phyloP scores from a whole-genome alignment of 1,140 invertebrate species.

The Drosophila carrolli region DNA sequence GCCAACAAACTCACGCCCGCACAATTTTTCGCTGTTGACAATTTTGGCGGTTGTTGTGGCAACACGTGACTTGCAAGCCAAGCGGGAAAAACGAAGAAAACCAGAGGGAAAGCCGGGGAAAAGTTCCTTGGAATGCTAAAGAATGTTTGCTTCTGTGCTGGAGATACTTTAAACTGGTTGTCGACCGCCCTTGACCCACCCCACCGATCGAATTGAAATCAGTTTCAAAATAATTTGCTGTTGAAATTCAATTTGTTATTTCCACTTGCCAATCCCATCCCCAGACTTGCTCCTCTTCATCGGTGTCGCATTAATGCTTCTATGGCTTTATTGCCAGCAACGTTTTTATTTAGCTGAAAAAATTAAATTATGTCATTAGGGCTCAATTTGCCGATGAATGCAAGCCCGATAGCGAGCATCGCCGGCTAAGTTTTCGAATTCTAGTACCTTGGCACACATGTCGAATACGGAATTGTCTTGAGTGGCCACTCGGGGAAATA shows the following conservation, averaged over 20 bases:
- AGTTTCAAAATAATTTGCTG: conserved; percentile 81
- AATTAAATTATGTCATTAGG: conserved; percentile 78
- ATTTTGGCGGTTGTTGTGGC: conserved; percentile 83
- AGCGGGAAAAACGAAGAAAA: conserved; percentile 35
- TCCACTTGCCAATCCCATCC: conserved; percentile 61
- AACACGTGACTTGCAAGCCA: conserved; percentile 82
- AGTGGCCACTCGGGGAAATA: conserved; percentile 41
- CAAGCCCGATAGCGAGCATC: neutral
- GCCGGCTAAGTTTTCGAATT: conserved; percentile 23
- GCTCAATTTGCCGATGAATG: conserved; percentile 62
- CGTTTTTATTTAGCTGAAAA: conserved; percentile 68
- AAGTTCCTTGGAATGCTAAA: conserved; percentile 61
- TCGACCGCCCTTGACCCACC: conserved; percentile 39
- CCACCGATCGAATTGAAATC: conserved; percentile 78
- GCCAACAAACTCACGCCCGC: conserved; percentile 69
- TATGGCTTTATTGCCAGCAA: conserved; percentile 69
- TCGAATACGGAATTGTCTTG: conserved; percentile 52
- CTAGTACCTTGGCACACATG: conserved; percentile 47
- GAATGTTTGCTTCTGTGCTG: conserved; percentile 50
- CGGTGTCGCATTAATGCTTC: conserved; percentile 66
- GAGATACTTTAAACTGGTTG: conserved; percentile 65
- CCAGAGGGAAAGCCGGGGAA: conserved; percentile 21
- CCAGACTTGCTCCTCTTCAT: neutral
- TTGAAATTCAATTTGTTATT: conserved; percentile 83
- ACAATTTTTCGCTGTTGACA: conserved; percentile 82